These are phyloP conservation scores for Rhabdophis nuchalis DNA, from an alignment of 2,797 vertebrate genomes.

Conservation along the genomic window DNA sequence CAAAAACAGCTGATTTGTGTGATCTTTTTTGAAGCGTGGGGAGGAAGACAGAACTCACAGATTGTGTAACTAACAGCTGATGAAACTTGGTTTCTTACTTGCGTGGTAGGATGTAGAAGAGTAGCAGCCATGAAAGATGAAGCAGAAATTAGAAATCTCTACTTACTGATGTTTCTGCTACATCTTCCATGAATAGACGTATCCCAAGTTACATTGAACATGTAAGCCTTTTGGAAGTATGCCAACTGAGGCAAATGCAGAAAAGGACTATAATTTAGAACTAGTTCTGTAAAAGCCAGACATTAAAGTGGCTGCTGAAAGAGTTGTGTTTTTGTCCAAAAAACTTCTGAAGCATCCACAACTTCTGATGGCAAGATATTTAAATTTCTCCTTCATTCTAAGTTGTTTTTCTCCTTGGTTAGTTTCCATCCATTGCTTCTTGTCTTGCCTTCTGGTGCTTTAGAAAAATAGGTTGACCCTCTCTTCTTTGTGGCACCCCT, in stretches of 20 bases:
- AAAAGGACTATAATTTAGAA: not conserved
- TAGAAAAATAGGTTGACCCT: not conserved
- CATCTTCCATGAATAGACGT: not conserved
- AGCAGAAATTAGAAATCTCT: not conserved
- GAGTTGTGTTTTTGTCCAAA: not conserved
- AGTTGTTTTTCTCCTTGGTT: not conserved
- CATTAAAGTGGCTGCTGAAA: not conserved
- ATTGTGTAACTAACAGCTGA: not conserved
- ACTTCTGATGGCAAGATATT: not conserved
- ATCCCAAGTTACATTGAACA: not conserved
- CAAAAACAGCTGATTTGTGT: not conserved
- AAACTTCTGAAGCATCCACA: not conserved
- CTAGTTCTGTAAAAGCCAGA: not conserved
- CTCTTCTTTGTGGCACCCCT: not conserved
- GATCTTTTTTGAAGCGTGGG: not conserved
- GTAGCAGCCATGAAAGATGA: not conserved
- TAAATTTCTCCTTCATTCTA: not conserved
- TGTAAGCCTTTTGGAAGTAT: not conserved
- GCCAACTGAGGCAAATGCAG: not conserved
- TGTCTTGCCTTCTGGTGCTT: not conserved
- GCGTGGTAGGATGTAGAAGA: not conserved
- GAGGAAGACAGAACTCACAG: not conserved
- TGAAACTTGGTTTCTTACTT: not conserved
- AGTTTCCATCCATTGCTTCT: not conserved
- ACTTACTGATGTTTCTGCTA: not conserved